These are phyloP conservation scores for Omphaloscelis lunosa DNA, from an alignment of 2,888 invertebrate species.

Conservation along the genomic window DNA sequence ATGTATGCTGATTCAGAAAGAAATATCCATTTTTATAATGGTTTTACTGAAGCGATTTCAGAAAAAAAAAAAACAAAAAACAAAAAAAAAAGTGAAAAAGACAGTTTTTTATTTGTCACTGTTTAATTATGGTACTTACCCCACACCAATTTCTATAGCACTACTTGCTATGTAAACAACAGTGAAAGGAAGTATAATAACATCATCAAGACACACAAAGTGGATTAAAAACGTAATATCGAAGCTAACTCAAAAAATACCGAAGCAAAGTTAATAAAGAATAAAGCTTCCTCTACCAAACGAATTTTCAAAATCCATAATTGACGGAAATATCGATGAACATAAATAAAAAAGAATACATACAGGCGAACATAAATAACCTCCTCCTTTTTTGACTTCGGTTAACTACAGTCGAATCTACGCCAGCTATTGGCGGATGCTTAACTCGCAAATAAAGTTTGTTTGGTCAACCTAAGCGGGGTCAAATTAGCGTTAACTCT, in stretches of 20 bases:
- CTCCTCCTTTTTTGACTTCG: neutral
- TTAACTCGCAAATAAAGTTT: conserved; percentile 26
- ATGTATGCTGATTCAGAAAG: too few species aligned
- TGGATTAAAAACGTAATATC: neutral
- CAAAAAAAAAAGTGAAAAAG: too few species aligned
- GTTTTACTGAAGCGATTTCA: neutral
- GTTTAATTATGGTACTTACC: neutral
- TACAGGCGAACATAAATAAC: neutral
- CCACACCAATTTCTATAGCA: neutral
- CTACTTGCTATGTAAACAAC: too few species aligned
- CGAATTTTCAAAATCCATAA: neutral
- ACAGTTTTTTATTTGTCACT: neutral
- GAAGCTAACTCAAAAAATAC: too few species aligned
- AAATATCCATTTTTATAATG: neutral
- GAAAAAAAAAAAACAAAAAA: too few species aligned
- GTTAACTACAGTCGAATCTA: neutral
- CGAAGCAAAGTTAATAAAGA: neutral
- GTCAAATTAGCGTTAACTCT: conserved; percentile 36
- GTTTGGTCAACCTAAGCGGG: conserved; percentile 34
- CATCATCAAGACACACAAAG: too few species aligned
- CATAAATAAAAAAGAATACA: neutral
- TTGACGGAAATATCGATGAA: neutral
- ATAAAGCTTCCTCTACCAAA: neutral
- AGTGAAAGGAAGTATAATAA: neutral
- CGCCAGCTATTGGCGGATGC: neutral